Evolutionary conservation across 2,797 vertebrate genomes (phyloP).

Genomic region (Sardinella longiceps): DNA sequence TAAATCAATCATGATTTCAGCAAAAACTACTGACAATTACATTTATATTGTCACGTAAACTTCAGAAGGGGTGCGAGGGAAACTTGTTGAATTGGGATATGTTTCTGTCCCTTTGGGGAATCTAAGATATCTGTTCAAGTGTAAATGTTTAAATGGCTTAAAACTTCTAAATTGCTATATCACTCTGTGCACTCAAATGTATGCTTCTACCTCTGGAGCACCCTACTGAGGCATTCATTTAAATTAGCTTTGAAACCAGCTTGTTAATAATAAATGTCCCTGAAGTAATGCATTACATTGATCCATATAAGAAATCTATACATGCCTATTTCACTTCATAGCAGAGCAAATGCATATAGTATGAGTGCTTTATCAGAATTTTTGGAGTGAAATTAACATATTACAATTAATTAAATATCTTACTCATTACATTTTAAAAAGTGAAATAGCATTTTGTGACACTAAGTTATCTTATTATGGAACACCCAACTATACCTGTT

Average conservation of each 20-base stretch:
- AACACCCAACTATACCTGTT: neutral
- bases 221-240: conserved; percentile 32
- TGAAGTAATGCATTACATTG: conserved; percentile 54
- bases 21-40: neutral
- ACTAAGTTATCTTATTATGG: neutral
- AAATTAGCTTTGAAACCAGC: conserved; percentile 49
- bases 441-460: too few relatives aligned
- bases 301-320: conserved; percentile 44
- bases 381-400: neutral
- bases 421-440: too few relatives aligned
- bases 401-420: too few relatives aligned
- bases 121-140: neutral
- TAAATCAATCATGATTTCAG: neutral
- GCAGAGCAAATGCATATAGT: neutral
- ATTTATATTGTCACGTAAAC: neutral
- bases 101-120: neutral
- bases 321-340: conserved; percentile 31
- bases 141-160: neutral
- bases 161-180: neutral
- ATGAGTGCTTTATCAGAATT: neutral
- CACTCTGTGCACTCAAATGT: conserved; percentile 27
- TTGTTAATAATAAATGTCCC: conserved; percentile 55
- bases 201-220: conserved; percentile 37
- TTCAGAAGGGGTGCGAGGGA: neutral
- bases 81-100: neutral